These are phyloP conservation scores for Formica aserva DNA, from an alignment of 2,888 invertebrate genomes.

Conservation along the genomic window DNA sequence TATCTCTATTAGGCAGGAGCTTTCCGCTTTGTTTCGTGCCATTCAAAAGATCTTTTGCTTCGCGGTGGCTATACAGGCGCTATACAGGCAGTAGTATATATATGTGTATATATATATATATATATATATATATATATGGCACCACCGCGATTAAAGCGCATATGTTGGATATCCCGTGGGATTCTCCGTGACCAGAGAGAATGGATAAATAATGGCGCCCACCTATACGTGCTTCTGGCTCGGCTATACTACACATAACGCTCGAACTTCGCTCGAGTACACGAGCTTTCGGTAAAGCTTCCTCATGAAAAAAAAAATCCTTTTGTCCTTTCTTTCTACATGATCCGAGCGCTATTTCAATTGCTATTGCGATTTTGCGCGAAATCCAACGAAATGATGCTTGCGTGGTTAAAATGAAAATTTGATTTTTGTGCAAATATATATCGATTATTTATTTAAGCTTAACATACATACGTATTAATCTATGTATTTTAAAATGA, in stretches of 20 bases:
- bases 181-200: constrained; percentile 79
- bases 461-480: background rate
- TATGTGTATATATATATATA: too few relatives aligned
- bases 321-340: constrained; percentile 40
- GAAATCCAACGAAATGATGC: background rate
- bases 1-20: constrained; percentile 20
- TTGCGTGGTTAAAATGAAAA: background rate
- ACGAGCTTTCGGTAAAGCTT: constrained; percentile 63
- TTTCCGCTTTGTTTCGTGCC: constrained; percentile 57
- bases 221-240: constrained; percentile 58
- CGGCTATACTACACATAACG: constrained; percentile 40
- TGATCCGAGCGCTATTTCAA: constrained; percentile 27
- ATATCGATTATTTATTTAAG: background rate
- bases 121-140: constrained; percentile 48
- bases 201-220: constrained; percentile 82
- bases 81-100: constrained; percentile 42
- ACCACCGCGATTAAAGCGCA: constrained; percentile 80
- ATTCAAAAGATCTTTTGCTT: constrained; percentile 66
- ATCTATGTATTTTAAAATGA: background rate
- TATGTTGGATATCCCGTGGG: constrained; percentile 79
- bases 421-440: background rate
- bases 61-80: constrained; percentile 45
- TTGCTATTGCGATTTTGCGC: constrained; percentile 18
- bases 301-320: constrained; percentile 51
- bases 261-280: constrained; percentile 46